A percentile compares a stretch with the other conserved stretches of the same genome.
Conservation (phyloP, 2,888 invertebrate species). For the Nineta flava region DNA sequence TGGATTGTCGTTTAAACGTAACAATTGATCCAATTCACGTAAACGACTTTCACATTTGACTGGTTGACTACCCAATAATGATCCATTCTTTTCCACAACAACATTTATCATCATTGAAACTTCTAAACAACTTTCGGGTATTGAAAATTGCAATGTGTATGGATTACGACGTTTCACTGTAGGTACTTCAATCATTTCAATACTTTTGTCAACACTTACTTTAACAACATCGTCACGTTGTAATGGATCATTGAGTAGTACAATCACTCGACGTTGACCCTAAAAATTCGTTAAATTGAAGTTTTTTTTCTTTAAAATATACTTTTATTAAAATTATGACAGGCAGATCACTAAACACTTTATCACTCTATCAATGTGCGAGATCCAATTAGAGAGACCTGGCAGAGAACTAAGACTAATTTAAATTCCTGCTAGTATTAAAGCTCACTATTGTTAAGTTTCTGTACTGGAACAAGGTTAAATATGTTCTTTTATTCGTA, state of each 20-base stretch:
- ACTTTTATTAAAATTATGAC: too few species aligned
- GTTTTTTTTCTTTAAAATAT: conserved; percentile 18
- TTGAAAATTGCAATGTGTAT: conserved; percentile 66
- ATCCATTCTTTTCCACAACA: conserved; percentile 65
- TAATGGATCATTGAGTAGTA: conserved; percentile 62
- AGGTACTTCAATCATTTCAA: conserved; percentile 57
- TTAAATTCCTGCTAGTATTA: too few species aligned
- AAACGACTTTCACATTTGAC: conserved; percentile 78
- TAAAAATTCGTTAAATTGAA: conserved; percentile 21
- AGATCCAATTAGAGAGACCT: too few species aligned
- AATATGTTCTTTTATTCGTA: too few species aligned
- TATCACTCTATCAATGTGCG: too few species aligned
- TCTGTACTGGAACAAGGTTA: too few species aligned
- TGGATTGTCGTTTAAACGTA: conserved; percentile 63
- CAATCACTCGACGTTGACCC: conserved; percentile 72
- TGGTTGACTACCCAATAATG: conserved; percentile 62
- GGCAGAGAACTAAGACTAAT: too few species aligned
- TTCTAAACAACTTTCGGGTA: conserved; percentile 69
- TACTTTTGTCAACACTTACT: conserved; percentile 66
- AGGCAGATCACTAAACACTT: too few species aligned
- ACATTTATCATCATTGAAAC: conserved; percentile 71
- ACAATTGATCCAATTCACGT: conserved; percentile 64
- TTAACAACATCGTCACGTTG: conserved; percentile 60
- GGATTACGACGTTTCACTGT: conserved; percentile 68
- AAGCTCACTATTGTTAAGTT: too few species aligned